phyloP scores from a whole-genome alignment of 1,140 invertebrate species.

The Dreissena polymorpha region DNA sequence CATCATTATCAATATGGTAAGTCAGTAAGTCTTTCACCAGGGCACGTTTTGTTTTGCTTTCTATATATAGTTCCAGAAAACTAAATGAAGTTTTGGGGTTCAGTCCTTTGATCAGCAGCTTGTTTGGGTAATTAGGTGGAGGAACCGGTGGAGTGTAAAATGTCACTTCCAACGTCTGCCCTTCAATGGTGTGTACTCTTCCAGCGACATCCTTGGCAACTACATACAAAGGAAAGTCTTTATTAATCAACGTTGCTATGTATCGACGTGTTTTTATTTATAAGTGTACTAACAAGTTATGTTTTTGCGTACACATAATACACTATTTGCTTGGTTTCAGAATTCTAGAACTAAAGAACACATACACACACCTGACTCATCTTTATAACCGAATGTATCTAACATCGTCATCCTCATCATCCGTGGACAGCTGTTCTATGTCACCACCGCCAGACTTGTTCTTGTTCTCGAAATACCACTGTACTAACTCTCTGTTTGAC shows the following conservation, averaged over 20 bases:
- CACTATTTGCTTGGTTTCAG: not conserved
- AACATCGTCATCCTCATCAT: conserved; percentile 20
- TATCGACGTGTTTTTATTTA: not conserved
- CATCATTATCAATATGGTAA: conserved; percentile 6
- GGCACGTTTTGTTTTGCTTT: not conserved
- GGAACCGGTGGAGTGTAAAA: conserved; percentile 17
- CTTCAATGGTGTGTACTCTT: conserved; percentile 23
- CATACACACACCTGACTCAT: not conserved
- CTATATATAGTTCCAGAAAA: conserved; percentile 30
- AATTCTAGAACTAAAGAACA: not conserved
- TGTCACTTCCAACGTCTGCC: conserved; percentile 5
- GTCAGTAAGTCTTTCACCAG: not conserved
- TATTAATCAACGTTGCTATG: not conserved
- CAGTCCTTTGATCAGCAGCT: conserved; percentile 36
- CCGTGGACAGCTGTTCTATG: conserved; percentile 17
- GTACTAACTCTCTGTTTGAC: conserved; percentile 41
- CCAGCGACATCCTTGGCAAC: conserved; percentile 15
- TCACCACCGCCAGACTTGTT: conserved; percentile 50
- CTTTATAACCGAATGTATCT: not conserved
- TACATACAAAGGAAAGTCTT: not conserved
- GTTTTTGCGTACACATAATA: not conserved
- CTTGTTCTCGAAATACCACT: conserved; percentile 57
- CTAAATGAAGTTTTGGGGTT: conserved; percentile 31
- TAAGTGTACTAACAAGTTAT: not conserved
- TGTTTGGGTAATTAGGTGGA: conserved; percentile 24